Base-by-base conservation (phyloP, 2,797 vertebrate species). In the Distichodus sexfasciatus region DNA sequence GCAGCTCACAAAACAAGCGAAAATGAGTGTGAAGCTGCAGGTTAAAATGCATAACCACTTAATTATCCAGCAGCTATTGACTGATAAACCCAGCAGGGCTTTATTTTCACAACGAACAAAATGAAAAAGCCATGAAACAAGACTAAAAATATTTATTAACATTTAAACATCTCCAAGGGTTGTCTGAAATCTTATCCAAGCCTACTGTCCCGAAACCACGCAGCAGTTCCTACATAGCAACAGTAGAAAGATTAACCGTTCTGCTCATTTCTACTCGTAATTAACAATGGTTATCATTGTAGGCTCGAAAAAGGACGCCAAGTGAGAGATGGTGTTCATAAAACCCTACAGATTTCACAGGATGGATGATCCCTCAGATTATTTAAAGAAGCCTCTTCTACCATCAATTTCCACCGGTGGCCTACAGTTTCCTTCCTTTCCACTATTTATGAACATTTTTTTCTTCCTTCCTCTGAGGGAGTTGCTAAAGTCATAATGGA, bases 101-200 rank as follows among this genome's bases (percentile, higher is more conserved):
- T 47, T 26, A 2, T 28, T 38, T 31, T 12, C 9, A 44, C n/a
- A 69, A 59, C 36, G 9, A n/a, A 10, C 2, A 44, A 21, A 23
- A 35, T 59, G 23, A 62, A 62, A 40, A 61, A 28, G 19, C 9
- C 9, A 61, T 19, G 29, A 35, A 43, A 17, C 17, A 51, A 21
- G n/a, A 17, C 36, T 50, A n/a, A 3, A 38, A 29, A 48, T 1
- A 6, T 60, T 9, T 31, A 33, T 51, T 69, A 44, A 81, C 72
- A 81, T 82, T 85, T 69, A 80, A 81, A 85, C 79, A 83, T 72
- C 72, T 28, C 9, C 11, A 35, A 17, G 50, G 29, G 31, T 51
- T 54, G 9, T 21, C 10, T 28, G 15, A 6, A 17, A 41, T 24
- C 7, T 19, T 1, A 40, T 63, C 10, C 33, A 17, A 17, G 15